These are phyloP conservation scores for Rhagoletis pomonella DNA, from an alignment of 1,140 invertebrate genomes.

Conservation along the genomic window DNA sequence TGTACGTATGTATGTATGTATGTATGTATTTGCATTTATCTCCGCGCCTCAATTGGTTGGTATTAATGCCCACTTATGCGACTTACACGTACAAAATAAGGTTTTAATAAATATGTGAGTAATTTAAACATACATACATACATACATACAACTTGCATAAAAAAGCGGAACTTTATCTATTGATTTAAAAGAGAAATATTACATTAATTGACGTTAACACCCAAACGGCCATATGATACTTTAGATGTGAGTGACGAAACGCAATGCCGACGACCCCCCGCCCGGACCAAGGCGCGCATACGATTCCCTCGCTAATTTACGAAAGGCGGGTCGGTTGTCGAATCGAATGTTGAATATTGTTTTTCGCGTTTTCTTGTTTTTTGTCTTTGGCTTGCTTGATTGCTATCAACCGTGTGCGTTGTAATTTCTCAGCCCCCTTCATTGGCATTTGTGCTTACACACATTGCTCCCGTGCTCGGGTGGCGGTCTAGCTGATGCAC, in stretches of 20 bases:
- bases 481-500: too few relatives aligned
- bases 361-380: slow-evolving; percentile 16
- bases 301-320: slow-evolving; percentile 32
- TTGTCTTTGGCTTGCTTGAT: neutral
- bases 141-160: neutral
- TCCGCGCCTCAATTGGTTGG: slow-evolving; percentile 28
- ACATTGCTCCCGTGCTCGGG: too few relatives aligned
- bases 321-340: slow-evolving; percentile 6
- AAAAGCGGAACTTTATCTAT: slow-evolving; percentile 40
- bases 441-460: neutral
- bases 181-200: slow-evolving; percentile 47
- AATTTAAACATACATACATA: neutral
- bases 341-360: neutral
- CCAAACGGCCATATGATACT: slow-evolving; percentile 27
- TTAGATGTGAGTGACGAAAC: neutral
- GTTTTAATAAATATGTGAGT: neutral
- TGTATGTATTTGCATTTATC: neutral
- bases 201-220: slow-evolving; percentile 47
- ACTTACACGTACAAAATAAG: neutral
- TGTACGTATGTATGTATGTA: neutral
- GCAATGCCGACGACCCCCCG: neutral
- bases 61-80: slow-evolving; percentile 18
- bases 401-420: neutral
- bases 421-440: neutral
- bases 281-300: neutral